Conservation (phyloP, 1,140 invertebrate species). For the Bombus terrestris region DNA sequence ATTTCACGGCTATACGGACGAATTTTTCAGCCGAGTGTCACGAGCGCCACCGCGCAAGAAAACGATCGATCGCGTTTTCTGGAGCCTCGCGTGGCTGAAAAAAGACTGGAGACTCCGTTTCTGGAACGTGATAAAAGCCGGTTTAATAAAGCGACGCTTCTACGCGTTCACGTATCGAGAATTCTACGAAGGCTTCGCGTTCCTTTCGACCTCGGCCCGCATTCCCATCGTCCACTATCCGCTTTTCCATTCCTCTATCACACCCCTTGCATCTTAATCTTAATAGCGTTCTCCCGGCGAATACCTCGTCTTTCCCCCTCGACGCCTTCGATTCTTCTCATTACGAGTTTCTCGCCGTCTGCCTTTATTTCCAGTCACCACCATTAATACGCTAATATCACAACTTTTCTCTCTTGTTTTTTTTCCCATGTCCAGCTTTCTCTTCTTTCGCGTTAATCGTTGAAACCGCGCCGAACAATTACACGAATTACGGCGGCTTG, state of each 20-base stretch:
- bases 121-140: constrained; percentile 65
- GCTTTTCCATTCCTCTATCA: constrained; percentile 12
- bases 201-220: constrained; percentile 65
- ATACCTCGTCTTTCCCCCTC: background rate
- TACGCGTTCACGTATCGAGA: constrained; percentile 75
- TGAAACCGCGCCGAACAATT: background rate
- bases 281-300: constrained; percentile 6
- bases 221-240: constrained; percentile 64
- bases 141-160: constrained; percentile 79
- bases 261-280: constrained; percentile 35
- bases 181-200: constrained; percentile 77
- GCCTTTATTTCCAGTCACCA: background rate
- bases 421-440: background rate
- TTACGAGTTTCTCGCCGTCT: too few species aligned
- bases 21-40: background rate
- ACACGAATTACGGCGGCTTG: too few species aligned
- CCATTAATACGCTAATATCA: background rate
- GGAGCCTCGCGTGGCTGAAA: constrained; percentile 1
- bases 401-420: background rate
- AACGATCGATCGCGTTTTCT: constrained; percentile 32
- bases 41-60: background rate
- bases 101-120: constrained; percentile 39
- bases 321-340: background rate
- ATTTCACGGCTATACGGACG: background rate
- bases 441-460: background rate